Percentiles rank a stretch among this genome's conserved stretches.
These are phyloP conservation scores for Xerus inauris DNA, from an alignment of 2,113 vertebrate species.

Conservation along the genomic window DNA sequence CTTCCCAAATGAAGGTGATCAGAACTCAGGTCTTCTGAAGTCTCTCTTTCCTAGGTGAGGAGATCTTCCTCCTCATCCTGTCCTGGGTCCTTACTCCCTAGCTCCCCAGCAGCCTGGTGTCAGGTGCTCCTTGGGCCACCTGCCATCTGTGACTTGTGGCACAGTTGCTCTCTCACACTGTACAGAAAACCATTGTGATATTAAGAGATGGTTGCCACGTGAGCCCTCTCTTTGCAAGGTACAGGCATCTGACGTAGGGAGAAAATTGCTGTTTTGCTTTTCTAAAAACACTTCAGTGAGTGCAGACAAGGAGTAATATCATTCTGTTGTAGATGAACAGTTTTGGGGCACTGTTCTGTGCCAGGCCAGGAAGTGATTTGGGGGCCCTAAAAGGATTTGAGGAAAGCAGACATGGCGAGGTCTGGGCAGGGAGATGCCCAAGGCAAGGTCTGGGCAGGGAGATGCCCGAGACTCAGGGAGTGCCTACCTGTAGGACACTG, in stretches of 20 bases:
- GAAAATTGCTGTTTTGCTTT: neutral
- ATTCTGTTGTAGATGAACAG: neutral
- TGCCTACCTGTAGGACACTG: rapidly evolving
- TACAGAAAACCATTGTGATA: neutral
- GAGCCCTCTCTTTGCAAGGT: neutral
- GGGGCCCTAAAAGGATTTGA: neutral
- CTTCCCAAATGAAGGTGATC: too few relatives aligned
- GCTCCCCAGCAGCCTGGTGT: neutral
- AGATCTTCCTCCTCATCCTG: neutral
- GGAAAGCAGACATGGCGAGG: neutral
- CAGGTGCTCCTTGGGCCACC: neutral
- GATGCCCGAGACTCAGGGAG: neutral
- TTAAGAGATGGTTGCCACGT: neutral
- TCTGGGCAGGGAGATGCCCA: neutral
- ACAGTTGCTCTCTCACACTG: neutral
- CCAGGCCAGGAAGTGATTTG: neutral
- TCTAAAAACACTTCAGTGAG: neutral
- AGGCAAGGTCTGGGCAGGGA: neutral
- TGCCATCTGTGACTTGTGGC: neutral
- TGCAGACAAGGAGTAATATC: neutral
- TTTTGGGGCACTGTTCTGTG: neutral
- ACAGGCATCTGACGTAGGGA: neutral
- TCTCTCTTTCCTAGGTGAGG: neutral
- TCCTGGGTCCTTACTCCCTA: too few relatives aligned
- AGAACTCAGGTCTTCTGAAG: neutral